Percentiles rank a stretch among this genome's conserved stretches.
Evolutionary conservation across 1,140 invertebrate genomes (phyloP).

Genomic region (Zaprionus tsacasi): DNA sequence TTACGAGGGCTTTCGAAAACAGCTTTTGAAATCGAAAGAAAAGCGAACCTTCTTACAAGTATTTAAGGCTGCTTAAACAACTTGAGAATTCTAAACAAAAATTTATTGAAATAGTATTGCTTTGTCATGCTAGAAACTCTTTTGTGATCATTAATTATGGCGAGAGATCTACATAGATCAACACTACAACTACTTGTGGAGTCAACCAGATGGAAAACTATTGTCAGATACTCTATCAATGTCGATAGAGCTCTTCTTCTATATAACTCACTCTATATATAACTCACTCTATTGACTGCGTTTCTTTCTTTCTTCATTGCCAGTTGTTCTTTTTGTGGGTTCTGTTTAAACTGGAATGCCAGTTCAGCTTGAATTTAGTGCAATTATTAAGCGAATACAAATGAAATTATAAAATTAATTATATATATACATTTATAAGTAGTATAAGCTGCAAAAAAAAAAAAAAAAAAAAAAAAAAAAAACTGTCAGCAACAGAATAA

Average conservation of each 20-base stretch:
- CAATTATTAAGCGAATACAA: conserved; percentile 6
- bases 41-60: neutral
- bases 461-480: conserved; percentile 8
- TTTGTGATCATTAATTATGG: neutral
- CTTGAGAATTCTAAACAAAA: conserved; percentile 16
- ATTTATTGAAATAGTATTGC: neutral
- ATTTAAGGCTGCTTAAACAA: neutral
- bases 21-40: neutral
- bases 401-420: conserved; percentile 15
- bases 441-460: neutral
- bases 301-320: neutral
- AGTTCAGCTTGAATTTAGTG: conserved; percentile 19
- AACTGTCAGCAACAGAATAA: conserved; percentile 23
- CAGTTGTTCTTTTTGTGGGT: neutral
- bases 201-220: neutral
- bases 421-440: neutral
- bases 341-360: conserved; percentile 10
- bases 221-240: neutral
- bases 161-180: neutral
- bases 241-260: neutral
- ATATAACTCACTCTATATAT: neutral
- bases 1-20: neutral
- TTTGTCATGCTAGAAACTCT: neutral
- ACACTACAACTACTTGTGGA: neutral
- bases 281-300: neutral